Base-by-base conservation (phyloP, 2,888 invertebrate genomes). In the Macropis europaea region DNA sequence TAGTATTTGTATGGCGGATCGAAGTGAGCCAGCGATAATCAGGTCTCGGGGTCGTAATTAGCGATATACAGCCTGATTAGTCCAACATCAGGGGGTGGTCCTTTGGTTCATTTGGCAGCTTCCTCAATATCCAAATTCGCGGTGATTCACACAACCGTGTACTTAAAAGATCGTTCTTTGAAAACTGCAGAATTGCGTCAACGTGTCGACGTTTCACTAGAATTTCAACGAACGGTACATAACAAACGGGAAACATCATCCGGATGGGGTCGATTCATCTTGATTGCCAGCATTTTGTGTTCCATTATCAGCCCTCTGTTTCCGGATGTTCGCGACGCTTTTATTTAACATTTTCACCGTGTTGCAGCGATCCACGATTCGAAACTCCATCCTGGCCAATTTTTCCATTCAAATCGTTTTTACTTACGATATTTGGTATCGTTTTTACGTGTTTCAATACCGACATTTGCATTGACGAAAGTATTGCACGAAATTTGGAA, bases 231-330 rank as follows among this genome's bases (percentile, higher is more conserved):
- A n/a, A n/a, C n/a, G n/a, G 17, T 22, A 34, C 24, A 13, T 7
- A 13, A 45, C 48, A 43, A 53, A 32, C 56, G 28, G 34, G 17
- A 64, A 53, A 53, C 38, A 45, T 43, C 32, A n/a, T 17, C 36
- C 50, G 50, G 64, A 43, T 36, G 50, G 22, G 26, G 42, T 43
- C 34, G 40, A 64, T 63, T 64, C 26, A 45, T 64, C 50, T 36
- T 24, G 43, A 66, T 50, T 38, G 30, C 36, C 34, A 15, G 43
- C 13, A 36, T 66, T 63, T 22, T 34, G 50, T 36, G 28, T 30
- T 11, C 48, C 48, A 64, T 64, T 64, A 42, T 63, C 34, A 34
- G 7, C 50, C 26, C 42, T 66, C 50, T 43, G 50, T 66, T 52
- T 57, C 45, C 57, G 62, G 45, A 57, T 47, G 43, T 57, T 63